These are phyloP conservation scores for Amblyornis subalaris DNA, from an alignment of 2,113 vertebrate genomes.

Conservation along the genomic window DNA sequence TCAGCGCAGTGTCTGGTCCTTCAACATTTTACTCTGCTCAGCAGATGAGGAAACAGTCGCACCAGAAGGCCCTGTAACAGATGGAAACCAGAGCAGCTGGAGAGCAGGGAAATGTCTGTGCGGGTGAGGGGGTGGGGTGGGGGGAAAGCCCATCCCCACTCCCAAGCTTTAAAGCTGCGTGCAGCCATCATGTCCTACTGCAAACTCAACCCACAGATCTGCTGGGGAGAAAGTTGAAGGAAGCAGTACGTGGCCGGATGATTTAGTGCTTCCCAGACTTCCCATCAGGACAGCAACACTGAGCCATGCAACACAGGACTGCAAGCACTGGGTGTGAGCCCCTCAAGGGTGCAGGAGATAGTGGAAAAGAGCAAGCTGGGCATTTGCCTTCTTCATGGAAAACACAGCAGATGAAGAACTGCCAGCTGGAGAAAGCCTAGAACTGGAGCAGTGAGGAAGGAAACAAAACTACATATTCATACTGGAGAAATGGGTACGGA, in stretches of 20 bases:
- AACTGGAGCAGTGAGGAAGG: not conserved
- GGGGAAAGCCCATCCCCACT: constrained; percentile 5
- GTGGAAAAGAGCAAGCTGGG: not conserved
- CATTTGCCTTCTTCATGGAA: not conserved
- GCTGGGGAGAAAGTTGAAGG: not conserved
- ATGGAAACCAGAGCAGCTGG: constrained; percentile 66
- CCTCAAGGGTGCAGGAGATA: not conserved
- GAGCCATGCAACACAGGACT: not conserved
- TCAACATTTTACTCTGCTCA: not conserved
- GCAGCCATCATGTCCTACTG: not conserved
- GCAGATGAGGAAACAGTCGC: constrained; percentile 56
- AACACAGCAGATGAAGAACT: not conserved
- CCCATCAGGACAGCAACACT: not conserved
- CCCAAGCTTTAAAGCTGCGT: not conserved
- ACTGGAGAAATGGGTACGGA: not conserved
- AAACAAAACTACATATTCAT: not conserved
- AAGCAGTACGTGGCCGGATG: not conserved
- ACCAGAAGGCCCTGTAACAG: constrained; percentile 58
- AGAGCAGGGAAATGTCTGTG: constrained; percentile 53
- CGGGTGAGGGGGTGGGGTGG: not conserved
- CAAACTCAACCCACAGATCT: not conserved
- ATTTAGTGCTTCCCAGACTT: constrained; percentile 13
- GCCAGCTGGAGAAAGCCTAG: not conserved
- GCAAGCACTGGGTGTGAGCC: not conserved
- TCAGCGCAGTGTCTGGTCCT: constrained; percentile 41